Base-by-base conservation (phyloP, 2,797 vertebrate species). In the Alosa sapidissima region DNA sequence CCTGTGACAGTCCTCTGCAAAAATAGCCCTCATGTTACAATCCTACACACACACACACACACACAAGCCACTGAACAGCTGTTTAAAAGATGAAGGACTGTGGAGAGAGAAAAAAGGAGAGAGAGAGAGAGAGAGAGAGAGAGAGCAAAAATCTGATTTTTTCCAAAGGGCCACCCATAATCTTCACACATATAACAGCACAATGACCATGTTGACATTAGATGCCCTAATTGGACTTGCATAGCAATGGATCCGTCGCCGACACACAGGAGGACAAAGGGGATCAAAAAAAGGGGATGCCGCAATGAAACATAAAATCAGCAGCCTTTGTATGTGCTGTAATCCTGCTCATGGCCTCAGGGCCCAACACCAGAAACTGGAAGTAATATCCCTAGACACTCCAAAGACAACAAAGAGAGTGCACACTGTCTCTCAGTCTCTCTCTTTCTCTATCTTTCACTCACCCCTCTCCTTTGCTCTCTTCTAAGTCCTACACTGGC, bases 351-450 rank as follows among this genome's bases (percentile, higher is more conserved):
- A 84, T 58, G 48, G 87, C 88, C 89, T 58, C 33, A 54, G 87
- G 90, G 85, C 81, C 21, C 82, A 51, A 65, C 86, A 84, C 83
- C 84, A 87, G 45, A 87, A 86, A 88, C 87, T 90, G 89, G 88
- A 89, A 91, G 82, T 89, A 88, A 91, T 86, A 84, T 88, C 89
- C 86, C 88, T 62, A 88, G 89, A 90, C 87, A 87, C 62, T 78
- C 85, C 68, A 88, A 88, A 89, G 81, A 90, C 83, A 91, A 89
- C 87, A 89, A 86, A 90, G 84, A 85, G 24, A 86, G 49, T 24
- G 49, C 81, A 55, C 83, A 83, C 84, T 82, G 81, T 81, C 60
- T 48, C 14, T 81, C 62, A 54, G 81, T 72, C 41, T 55, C 45
- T 72, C 78, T 85, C 68, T 84, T 49, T 55, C 45, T 72, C 78